Percentiles rank a stretch among this genome's conserved stretches.
phyloP scores from a whole-genome alignment of 2,797 vertebrate species.

The Pristis pectinata region DNA sequence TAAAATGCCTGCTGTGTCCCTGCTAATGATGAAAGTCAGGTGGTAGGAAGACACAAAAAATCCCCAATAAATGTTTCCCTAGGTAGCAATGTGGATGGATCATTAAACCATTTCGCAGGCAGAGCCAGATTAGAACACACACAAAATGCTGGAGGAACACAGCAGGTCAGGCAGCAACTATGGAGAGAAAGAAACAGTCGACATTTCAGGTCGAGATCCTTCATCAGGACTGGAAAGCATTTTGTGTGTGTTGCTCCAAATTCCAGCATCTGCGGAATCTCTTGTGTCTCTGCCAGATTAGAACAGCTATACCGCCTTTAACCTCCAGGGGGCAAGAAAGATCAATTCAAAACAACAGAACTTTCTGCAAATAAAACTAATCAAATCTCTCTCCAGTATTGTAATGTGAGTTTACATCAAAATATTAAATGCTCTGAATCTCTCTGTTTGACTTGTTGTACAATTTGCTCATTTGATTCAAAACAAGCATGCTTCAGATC shows the following conservation, averaged over 20 bases:
- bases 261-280: too few species aligned
- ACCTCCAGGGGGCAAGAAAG: conserved; percentile 21
- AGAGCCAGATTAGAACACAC: neutral
- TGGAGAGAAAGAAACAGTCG: too few species aligned
- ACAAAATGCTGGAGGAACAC: too few species aligned
- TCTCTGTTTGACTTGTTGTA: neutral
- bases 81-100: neutral
- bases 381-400: neutral
- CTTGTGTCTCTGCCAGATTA: too few species aligned
- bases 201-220: too few species aligned
- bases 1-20: too few species aligned
- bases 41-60: neutral
- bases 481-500: neutral
- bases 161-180: too few species aligned
- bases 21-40: neutral
- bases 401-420: neutral
- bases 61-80: neutral
- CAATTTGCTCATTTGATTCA: neutral
- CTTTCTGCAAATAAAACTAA: neutral
- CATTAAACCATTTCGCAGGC: neutral
- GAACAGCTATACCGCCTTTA: neutral
- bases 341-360: neutral
- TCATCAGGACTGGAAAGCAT: too few species aligned
- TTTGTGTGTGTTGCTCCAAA: too few species aligned
- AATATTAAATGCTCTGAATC: neutral